A percentile compares a stretch with the other conserved stretches of the same genome.
These are phyloP conservation scores for Cephus pulcher DNA, from an alignment of 2,888 invertebrate species.

Conservation along the genomic window DNA sequence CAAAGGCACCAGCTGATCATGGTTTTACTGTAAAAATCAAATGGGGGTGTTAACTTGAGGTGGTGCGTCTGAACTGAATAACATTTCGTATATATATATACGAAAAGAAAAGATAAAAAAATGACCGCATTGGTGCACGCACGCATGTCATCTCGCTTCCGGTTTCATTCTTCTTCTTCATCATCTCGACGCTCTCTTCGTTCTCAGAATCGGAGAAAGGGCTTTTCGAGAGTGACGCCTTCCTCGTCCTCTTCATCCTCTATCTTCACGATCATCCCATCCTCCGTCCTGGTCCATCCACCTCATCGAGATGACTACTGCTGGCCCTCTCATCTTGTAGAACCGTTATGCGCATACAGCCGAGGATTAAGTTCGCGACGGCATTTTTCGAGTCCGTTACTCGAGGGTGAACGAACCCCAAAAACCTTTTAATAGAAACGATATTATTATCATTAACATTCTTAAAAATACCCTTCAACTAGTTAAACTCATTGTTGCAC, in stretches of 20 bases:
- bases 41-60: too few relatives aligned
- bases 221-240: background rate
- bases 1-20: too few relatives aligned
- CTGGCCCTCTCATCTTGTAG: background rate
- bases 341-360: background rate
- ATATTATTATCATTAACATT: background rate
- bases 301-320: background rate
- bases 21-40: too few relatives aligned
- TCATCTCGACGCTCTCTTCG: background rate
- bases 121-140: background rate
- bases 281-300: background rate
- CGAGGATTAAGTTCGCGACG: background rate
- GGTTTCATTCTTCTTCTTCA: background rate
- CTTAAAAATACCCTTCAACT: background rate
- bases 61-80: too few relatives aligned
- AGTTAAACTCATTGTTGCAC: background rate
- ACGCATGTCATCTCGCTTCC: background rate
- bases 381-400: conserved; percentile 1
- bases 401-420: background rate
- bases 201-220: background rate
- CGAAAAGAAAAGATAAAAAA: background rate
- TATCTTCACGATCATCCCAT: background rate
- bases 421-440: background rate
- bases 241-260: background rate
- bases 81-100: too few relatives aligned